A percentile compares a stretch with the other conserved stretches of the same genome.
These are phyloP conservation scores for Drosophila trapezifrons DNA, from an alignment of 1,140 invertebrate species.

Conservation along the genomic window DNA sequence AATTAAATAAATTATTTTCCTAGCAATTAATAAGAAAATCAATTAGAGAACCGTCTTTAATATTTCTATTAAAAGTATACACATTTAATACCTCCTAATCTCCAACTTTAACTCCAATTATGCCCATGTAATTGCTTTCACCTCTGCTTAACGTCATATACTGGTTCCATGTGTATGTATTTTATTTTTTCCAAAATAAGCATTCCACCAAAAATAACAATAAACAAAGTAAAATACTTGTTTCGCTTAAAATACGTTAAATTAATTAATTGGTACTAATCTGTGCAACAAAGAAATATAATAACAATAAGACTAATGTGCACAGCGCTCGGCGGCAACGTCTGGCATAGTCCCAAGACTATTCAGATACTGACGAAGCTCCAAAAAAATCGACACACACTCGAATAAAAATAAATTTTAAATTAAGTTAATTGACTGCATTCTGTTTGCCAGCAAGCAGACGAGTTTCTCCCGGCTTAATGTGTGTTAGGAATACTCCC, in stretches of 20 bases:
- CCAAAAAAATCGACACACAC: conserved; percentile 16
- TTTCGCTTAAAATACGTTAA: conserved; percentile 56
- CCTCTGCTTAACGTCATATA: conserved; percentile 9
- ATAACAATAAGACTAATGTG: conserved; percentile 45
- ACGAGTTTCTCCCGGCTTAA: conserved; percentile 46
- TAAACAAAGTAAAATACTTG: conserved; percentile 52
- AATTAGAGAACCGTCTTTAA: no score
- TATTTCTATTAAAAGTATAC: no score
- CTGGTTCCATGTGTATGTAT: conserved; percentile 11
- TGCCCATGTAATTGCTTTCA: conserved; percentile 18
- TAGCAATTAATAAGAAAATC: no score
- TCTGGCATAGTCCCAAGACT: conserved; percentile 38
- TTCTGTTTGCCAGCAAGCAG: conserved; percentile 60
- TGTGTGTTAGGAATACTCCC: conserved; percentile 53
- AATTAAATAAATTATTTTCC: not conserved
- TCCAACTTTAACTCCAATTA: conserved; percentile 17
- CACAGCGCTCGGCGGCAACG: conserved; percentile 13
- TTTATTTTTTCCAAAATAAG: conserved; percentile 22
- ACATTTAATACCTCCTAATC: no score
- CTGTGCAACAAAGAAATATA: conserved; percentile 51
- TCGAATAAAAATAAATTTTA: conserved; percentile 36
- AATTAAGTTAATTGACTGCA: conserved; percentile 64
- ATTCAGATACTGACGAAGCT: conserved; percentile 10
- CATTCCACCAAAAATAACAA: conserved; percentile 15
- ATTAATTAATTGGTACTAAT: conserved; percentile 62